A percentile compares a stretch with the other conserved stretches of the same genome.
These are phyloP conservation scores for Lepidurus packardi DNA, from an alignment of 1,140 invertebrate genomes.

Conservation along the genomic window DNA sequence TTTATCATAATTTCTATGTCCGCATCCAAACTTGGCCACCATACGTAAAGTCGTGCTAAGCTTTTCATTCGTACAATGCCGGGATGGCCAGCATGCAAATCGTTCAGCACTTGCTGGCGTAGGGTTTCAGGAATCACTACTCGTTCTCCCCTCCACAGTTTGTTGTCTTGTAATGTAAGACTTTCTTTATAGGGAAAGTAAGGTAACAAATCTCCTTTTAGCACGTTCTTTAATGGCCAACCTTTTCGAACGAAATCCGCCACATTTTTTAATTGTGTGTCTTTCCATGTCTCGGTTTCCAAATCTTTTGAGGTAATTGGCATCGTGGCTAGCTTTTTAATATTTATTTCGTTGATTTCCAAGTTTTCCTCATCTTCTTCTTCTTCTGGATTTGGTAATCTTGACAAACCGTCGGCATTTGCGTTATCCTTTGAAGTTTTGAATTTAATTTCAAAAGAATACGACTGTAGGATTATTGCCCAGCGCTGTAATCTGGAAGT, in stretches of 20 bases:
- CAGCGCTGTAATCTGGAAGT: neutral
- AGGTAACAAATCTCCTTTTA: neutral
- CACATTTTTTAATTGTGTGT: no score
- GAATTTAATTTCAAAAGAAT: no score
- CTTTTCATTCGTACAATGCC: slow-evolving; percentile 53
- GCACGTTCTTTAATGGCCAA: slow-evolving; percentile 22
- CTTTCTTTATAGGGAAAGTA: neutral
- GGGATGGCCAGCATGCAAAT: slow-evolving; percentile 48
- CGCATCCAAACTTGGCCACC: slow-evolving; percentile 48
- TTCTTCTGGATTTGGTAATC: no score
- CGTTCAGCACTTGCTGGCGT: slow-evolving; percentile 42
- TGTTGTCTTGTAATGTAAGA: slow-evolving; percentile 23
- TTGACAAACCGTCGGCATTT: no score
- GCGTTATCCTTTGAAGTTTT: no score
- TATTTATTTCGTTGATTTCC: no score
- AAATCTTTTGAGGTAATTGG: no score
- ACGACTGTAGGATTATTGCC: no score
- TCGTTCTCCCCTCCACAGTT: slow-evolving; percentile 16
- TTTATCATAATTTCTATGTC: slow-evolving; percentile 39
- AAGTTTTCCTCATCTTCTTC: no score
- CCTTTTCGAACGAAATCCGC: neutral
- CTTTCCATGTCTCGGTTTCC: no score
- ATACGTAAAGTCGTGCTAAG: slow-evolving; percentile 49
- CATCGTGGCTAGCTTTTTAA: no score
- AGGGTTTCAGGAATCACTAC: slow-evolving; percentile 23